phyloP scores from a whole-genome alignment of 2,888 invertebrate genomes.

The Toxonevra muliebris region DNA sequence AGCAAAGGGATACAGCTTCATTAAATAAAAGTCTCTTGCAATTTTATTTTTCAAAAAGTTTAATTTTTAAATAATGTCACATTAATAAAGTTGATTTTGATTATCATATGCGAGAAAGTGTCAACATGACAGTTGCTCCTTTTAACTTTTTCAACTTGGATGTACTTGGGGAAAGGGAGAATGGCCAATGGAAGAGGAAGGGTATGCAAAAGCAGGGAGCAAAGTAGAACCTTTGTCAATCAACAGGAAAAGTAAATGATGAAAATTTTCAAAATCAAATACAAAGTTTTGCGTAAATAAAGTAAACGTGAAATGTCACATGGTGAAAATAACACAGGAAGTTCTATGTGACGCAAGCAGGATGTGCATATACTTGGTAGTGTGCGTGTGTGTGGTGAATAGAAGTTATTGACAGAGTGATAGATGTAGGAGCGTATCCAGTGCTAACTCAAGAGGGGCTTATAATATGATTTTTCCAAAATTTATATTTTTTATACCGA shows the following conservation, averaged over 20 bases:
- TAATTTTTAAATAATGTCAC: constrained; percentile 29
- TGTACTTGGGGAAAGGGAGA: constrained; percentile 5
- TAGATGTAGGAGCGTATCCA: not conserved
- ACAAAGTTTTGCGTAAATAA: not conserved
- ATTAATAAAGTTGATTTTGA: constrained; percentile 31
- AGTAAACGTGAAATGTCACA: not conserved
- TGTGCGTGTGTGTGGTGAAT: not conserved
- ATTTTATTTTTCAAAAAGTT: constrained; percentile 27
- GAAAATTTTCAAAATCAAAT: not conserved
- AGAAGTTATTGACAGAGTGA: not conserved
- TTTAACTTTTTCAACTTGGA: constrained; percentile 2
- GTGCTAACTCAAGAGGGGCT: too few relatives aligned
- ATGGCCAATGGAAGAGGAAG: not conserved
- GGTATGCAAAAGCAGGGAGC: not conserved
- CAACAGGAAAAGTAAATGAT: not conserved
- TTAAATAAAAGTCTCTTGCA: constrained; percentile 15
- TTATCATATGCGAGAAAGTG: constrained; percentile 28
- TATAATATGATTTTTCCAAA: too few relatives aligned
- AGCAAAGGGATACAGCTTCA: constrained; percentile 22
- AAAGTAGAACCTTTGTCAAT: constrained; percentile 27
- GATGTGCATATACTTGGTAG: not conserved
- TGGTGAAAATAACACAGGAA: not conserved
- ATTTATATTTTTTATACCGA: too few relatives aligned
- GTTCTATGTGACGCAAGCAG: too few relatives aligned
- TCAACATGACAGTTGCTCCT: constrained; percentile 23